A percentile compares a stretch with the other conserved stretches of the same genome.
Evolutionary conservation across 2,888 invertebrate genomes (phyloP).

Genomic region (Reticulitermes lucifugus): DNA sequence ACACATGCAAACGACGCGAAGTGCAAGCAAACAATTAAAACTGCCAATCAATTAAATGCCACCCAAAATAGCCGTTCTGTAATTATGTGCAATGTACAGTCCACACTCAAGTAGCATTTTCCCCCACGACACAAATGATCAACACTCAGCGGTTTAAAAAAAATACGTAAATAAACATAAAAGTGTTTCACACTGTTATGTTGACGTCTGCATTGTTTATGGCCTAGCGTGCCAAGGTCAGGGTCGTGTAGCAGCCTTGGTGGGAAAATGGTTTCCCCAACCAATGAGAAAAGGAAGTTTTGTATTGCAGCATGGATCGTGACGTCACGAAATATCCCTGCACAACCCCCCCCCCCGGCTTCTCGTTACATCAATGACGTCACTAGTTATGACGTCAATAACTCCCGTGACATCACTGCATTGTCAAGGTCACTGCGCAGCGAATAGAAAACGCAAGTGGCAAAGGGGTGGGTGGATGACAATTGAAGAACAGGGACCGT

Average conservation of each 20-base stretch:
- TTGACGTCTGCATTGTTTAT: not conserved
- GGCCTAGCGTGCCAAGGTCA: not conserved
- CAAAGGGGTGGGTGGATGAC: not conserved
- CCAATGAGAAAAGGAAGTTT: constrained; percentile 26
- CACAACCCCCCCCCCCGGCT: not conserved
- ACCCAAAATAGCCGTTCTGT: too few relatives aligned
- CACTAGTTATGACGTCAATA: constrained; percentile 26
- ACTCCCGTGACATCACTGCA: constrained; percentile 22
- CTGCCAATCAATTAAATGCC: too few relatives aligned
- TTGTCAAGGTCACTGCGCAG: constrained; percentile 33
- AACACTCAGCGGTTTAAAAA: not conserved
- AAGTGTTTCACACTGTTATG: not conserved
- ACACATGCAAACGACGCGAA: not conserved
- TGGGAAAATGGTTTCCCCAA: not conserved
- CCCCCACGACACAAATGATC: not conserved
- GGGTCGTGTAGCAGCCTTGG: constrained; percentile 1
- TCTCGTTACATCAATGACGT: not conserved
- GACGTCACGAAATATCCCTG: not conserved
- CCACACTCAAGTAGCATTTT: too few relatives aligned
- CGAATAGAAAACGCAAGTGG: not conserved
- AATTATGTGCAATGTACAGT: too few relatives aligned
- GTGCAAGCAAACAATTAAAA: not conserved
- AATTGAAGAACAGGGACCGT: constrained; percentile 15
- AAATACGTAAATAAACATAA: constrained; percentile 12
- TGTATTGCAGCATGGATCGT: constrained; percentile 4